phyloP scores from a whole-genome alignment of 1,140 invertebrate species.

The Amyelois transitella region DNA sequence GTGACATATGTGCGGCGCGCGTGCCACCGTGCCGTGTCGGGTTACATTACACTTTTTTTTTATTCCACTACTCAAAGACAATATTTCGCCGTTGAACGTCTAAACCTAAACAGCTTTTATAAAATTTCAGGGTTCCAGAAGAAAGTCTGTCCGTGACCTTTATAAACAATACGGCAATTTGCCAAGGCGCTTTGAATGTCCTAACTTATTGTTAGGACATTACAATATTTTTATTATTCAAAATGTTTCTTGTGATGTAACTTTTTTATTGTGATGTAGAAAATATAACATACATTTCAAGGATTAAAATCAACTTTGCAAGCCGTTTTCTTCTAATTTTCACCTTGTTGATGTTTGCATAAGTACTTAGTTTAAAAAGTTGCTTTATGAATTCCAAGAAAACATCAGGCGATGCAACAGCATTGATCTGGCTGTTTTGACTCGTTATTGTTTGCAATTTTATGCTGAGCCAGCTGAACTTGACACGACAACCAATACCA shows the following conservation, averaged over 20 bases:
- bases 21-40: slow-evolving; percentile 25
- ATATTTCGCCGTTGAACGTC: not conserved
- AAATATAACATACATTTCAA: too few species aligned
- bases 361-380: not conserved
- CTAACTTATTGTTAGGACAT: too few species aligned
- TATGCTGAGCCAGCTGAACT: not conserved
- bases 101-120: slow-evolving; percentile 2
- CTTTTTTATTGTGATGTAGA: too few species aligned
- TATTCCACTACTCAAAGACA: not conserved
- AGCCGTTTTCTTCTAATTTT: too few species aligned
- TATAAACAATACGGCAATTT: not conserved
- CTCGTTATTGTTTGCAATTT: not conserved
- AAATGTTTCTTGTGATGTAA: too few species aligned
- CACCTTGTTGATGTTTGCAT: too few species aligned
- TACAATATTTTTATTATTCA: too few species aligned
- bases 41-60: slow-evolving; percentile 22
- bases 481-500: not conserved
- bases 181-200: too few species aligned
- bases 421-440: not conserved
- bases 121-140: not conserved
- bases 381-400: not conserved
- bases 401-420: not conserved
- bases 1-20: slow-evolving; percentile 45
- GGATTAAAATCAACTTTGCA: too few species aligned
- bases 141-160: not conserved